These are phyloP conservation scores for Dicranocentrus wangi DNA, from an alignment of 2,888 invertebrate genomes.

Conservation along the genomic window DNA sequence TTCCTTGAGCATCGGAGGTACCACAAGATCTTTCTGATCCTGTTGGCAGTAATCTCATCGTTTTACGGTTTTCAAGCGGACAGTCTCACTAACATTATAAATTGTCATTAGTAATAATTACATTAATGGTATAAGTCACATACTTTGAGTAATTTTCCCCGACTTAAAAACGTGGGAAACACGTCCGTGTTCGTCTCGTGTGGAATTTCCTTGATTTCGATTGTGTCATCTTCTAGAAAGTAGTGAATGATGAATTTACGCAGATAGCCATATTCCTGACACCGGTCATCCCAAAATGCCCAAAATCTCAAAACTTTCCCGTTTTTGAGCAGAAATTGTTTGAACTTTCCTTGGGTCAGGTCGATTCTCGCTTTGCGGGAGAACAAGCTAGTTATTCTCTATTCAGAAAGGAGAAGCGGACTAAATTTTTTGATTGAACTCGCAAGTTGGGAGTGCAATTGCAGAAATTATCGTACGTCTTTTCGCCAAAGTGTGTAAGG, in stretches of 20 bases:
- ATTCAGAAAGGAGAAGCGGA: too few relatives aligned
- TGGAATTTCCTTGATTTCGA: constrained; percentile 85
- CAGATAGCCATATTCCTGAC: constrained; percentile 83
- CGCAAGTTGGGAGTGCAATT: too few relatives aligned
- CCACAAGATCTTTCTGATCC: constrained; percentile 57
- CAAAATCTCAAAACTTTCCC: constrained; percentile 81
- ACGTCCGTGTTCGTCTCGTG: constrained; percentile 70
- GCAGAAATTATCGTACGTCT: too few relatives aligned
- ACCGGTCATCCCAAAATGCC: constrained; percentile 92
- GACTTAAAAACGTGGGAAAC: constrained; percentile 82
- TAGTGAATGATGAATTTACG: constrained; percentile 87
- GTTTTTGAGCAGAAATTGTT: constrained; percentile 49
- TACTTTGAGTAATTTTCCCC: constrained; percentile 86
- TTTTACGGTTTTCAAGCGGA: too few relatives aligned
- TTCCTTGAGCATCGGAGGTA: constrained; percentile 51
- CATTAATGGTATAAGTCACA: too few relatives aligned
- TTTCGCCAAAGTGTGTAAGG: too few relatives aligned
- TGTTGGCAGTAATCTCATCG: constrained; percentile 3
- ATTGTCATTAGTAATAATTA: too few relatives aligned
- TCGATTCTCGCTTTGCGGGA: constrained; percentile 78
- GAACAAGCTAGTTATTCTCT: constrained; percentile 56
- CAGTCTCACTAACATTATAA: too few relatives aligned
- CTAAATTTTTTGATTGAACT: too few relatives aligned
- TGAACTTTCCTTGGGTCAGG: constrained; percentile 78
- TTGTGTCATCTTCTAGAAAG: constrained; percentile 90